Percentiles rank a stretch among this genome's conserved stretches.
These are phyloP conservation scores for Dasyornis broadbenti DNA, from an alignment of 2,113 vertebrate species.

Conservation along the genomic window DNA sequence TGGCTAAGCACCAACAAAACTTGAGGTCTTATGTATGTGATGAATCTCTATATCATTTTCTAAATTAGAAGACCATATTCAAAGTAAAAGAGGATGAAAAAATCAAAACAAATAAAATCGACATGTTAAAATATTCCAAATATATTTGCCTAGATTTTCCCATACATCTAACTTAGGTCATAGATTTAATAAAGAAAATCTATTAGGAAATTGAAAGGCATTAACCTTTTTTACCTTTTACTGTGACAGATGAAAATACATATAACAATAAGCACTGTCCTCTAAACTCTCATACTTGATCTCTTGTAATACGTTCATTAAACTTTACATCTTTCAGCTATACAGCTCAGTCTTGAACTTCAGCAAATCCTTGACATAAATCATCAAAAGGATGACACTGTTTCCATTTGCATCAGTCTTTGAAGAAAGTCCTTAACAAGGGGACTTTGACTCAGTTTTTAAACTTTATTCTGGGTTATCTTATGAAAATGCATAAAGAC, in stretches of 20 bases:
- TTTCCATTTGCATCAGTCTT: not conserved
- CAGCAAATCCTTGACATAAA: conserved; percentile 19
- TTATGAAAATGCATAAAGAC: not conserved
- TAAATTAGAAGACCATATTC: not conserved
- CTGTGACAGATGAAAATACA: conserved; percentile 33
- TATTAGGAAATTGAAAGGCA: conserved; percentile 18
- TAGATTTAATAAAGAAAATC: not conserved
- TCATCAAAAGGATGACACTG: not conserved
- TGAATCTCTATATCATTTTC: not conserved
- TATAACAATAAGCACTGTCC: conserved; percentile 21
- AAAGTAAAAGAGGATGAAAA: not conserved
- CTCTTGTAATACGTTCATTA: conserved; percentile 34
- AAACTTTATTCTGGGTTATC: not conserved
- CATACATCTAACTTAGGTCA: not conserved
- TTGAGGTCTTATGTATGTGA: not conserved
- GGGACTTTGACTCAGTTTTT: not conserved
- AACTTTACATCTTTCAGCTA: not conserved
- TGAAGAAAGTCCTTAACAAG: not conserved
- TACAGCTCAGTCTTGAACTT: not conserved
- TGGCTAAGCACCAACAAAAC: not conserved
- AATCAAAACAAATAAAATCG: not conserved
- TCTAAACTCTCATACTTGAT: not conserved
- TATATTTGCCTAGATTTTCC: not conserved
- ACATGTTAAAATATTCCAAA: not conserved
- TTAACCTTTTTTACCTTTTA: conserved; percentile 36